Conservation (phyloP, 1,140 invertebrate species). For the Popillia japonica region DNA sequence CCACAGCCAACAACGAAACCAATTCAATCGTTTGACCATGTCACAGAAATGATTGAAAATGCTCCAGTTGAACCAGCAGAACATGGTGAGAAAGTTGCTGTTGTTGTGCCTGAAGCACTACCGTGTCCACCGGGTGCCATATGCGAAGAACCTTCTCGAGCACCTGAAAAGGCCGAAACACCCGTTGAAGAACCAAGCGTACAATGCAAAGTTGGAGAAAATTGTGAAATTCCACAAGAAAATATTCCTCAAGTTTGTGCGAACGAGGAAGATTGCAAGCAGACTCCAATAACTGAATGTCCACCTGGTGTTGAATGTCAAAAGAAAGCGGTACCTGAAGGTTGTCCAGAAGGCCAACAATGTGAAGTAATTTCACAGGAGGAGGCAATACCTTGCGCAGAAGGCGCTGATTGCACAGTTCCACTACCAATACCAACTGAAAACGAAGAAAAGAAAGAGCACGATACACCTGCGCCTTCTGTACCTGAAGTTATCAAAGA, state of each 20-base stretch:
- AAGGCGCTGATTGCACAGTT: background rate
- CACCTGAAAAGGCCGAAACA: too few relatives aligned
- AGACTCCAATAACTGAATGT: constrained; percentile 41
- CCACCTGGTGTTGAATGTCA: constrained; percentile 7
- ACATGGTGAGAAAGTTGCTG: constrained; percentile 11
- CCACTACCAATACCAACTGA: background rate
- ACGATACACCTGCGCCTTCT: background rate
- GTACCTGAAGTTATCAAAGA: constrained; percentile 31
- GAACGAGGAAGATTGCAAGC: constrained; percentile 5
- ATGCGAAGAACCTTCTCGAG: background rate
- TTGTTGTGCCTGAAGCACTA: background rate
- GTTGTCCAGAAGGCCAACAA: background rate
- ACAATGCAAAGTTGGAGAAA: background rate
- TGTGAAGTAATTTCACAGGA: constrained; percentile 20
- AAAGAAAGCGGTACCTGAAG: background rate
- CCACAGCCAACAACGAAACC: constrained; percentile 37
- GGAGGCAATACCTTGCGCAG: background rate
- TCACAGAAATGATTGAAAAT: constrained; percentile 37
- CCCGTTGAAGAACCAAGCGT: background rate
- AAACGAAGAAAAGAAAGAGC: background rate
- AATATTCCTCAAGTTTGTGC: background rate
- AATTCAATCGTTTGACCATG: constrained; percentile 38
- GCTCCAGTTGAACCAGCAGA: constrained; percentile 20
- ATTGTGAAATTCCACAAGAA: constrained; percentile 3
- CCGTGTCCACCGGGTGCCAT: constrained; percentile 15